A percentile compares a stretch with the other conserved stretches of the same genome.
Evolutionary conservation across 2,888 invertebrate genomes (phyloP).

Genomic region (Bhutanitis thaidina): DNA sequence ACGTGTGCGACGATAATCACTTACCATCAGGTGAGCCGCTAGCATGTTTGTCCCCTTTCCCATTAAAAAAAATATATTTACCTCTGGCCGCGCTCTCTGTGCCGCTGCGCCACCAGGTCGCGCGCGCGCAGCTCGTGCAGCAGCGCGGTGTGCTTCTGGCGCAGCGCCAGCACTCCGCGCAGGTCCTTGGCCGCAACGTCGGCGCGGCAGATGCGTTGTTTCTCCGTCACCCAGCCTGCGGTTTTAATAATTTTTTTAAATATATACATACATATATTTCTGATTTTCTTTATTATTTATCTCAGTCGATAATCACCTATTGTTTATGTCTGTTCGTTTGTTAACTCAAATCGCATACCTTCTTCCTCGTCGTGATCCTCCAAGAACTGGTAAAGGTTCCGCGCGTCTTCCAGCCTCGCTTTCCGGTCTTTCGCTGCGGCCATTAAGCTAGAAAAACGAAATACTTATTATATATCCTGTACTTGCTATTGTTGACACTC

Average conservation of each 20-base stretch:
- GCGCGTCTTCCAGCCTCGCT: slow-evolving; percentile 92
- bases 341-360: slow-evolving; percentile 44
- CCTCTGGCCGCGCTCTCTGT: slow-evolving; percentile 82
- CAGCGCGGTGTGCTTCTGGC: slow-evolving; percentile 95
- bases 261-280: too few species aligned
- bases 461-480: too few species aligned
- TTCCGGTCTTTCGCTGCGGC: slow-evolving; percentile 88
- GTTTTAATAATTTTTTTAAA: too few species aligned
- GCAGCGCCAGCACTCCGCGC: slow-evolving; percentile 91
- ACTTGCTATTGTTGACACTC: too few species aligned
- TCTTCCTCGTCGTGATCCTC: slow-evolving; percentile 99
- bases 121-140: slow-evolving; percentile 93
- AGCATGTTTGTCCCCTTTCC: too few species aligned
- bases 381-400: slow-evolving; percentile 96
- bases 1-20: too few species aligned
- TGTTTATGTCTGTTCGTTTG: too few species aligned
- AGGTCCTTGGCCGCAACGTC: slow-evolving; percentile 97
- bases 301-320: too few species aligned
- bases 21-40: too few species aligned
- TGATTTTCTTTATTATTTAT: too few species aligned
- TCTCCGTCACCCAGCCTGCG: slow-evolving; percentile 95
- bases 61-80: slow-evolving; percentile 7
- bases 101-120: slow-evolving; percentile 62
- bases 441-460: slow-evolving; percentile 71
- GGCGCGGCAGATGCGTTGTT: slow-evolving; percentile 94